Evolutionary conservation across 2,797 vertebrate genomes (phyloP).

Genomic region (Alcedo atthis): DNA sequence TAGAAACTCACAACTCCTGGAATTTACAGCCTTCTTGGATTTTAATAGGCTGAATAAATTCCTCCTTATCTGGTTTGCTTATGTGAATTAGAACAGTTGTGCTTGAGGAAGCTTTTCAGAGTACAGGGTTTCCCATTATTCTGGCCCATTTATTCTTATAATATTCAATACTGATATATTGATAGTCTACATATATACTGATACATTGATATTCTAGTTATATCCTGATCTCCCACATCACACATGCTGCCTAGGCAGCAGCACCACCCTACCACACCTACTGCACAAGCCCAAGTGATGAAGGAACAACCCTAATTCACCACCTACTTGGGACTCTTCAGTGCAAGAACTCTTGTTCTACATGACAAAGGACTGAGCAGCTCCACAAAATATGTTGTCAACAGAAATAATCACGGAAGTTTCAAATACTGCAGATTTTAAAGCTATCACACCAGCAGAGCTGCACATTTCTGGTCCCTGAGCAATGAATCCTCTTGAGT

Average conservation of each 20-base stretch:
- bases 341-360: neutral
- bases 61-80: slow-evolving; percentile 57
- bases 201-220: neutral
- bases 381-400: neutral
- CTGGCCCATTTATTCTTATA: neutral
- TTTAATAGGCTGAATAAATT: slow-evolving; percentile 57
- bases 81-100: slow-evolving; percentile 35
- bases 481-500: neutral
- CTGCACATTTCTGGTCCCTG: neutral
- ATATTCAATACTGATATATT: neutral
- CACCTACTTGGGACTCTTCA: neutral
- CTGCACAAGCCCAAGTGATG: neutral
- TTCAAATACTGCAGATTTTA: neutral
- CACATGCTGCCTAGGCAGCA: neutral
- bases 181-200: fast-evolving
- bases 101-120: neutral
- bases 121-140: neutral
- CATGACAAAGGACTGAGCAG: neutral
- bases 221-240: too few relatives aligned
- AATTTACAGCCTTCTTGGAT: slow-evolving; percentile 65
- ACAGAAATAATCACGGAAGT: neutral
- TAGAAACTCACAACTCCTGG: slow-evolving; percentile 54
- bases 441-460: neutral
- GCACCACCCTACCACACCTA: neutral
- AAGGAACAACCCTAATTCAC: neutral